phyloP scores from a whole-genome alignment of 2,797 vertebrate genomes.

The Syngnathus acus region DNA sequence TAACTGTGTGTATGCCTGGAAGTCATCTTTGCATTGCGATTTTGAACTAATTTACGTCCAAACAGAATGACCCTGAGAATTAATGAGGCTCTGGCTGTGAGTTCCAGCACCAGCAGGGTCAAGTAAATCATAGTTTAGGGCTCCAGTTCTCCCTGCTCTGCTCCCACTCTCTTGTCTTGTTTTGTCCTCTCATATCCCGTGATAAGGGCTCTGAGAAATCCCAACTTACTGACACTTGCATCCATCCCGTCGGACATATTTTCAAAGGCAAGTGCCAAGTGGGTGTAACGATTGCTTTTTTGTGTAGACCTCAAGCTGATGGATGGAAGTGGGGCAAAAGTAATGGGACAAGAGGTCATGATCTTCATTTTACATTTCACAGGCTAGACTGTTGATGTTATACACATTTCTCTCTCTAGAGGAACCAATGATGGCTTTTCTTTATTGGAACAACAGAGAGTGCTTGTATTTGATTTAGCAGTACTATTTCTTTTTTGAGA shows the following conservation, averaged over 20 bases:
- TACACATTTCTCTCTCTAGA: slow-evolving; percentile 56
- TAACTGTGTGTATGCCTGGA: slow-evolving; percentile 88
- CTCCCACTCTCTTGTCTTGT: slow-evolving; percentile 34
- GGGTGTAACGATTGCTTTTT: slow-evolving; percentile 81
- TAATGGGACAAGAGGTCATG: slow-evolving; percentile 76
- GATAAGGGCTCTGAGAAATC: slow-evolving; percentile 94
- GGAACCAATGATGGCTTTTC: slow-evolving; percentile 12
- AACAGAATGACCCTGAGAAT: slow-evolving; percentile 92
- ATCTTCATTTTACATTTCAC: slow-evolving; percentile 70
- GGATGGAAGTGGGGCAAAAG: slow-evolving; percentile 82
- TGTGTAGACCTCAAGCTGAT: slow-evolving; percentile 88
- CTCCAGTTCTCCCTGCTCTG: slow-evolving; percentile 60
- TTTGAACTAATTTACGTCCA: slow-evolving; percentile 96
- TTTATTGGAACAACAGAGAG: slow-evolving; percentile 58
- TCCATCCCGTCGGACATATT: slow-evolving; percentile 84
- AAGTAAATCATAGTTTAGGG: slow-evolving; percentile 94
- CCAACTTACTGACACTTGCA: slow-evolving; percentile 83
- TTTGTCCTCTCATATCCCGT: slow-evolving; percentile 48
- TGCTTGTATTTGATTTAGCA: slow-evolving; percentile 61
- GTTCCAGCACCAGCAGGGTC: slow-evolving; percentile 85
- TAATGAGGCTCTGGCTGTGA: slow-evolving; percentile 92
- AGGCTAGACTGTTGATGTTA: slow-evolving; percentile 65
- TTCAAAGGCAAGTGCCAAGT: slow-evolving; percentile 74
- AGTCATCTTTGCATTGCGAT: slow-evolving; percentile 83
- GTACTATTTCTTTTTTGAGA: slow-evolving; percentile 53